phyloP scores from a whole-genome alignment of 2,797 vertebrate species.

The Anableps anableps region DNA sequence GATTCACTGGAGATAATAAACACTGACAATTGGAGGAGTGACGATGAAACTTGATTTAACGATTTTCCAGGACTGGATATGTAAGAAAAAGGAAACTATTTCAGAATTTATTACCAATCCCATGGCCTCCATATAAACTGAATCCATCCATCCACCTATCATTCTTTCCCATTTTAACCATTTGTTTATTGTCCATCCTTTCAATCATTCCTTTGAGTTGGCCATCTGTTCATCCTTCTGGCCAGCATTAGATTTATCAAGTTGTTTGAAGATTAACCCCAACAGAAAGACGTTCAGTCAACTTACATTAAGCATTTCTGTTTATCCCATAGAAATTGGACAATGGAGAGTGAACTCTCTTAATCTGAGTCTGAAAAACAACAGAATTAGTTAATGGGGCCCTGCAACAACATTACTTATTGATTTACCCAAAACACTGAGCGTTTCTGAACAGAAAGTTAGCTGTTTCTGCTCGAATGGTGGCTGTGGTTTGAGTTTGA shows the following conservation, averaged over 20 bases:
- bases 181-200: not conserved
- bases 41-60: no score
- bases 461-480: constrained; percentile 28
- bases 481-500: constrained; percentile 33
- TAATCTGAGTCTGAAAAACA: not conserved
- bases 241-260: not conserved
- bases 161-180: not conserved
- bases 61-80: no score
- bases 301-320: not conserved
- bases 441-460: constrained; percentile 27
- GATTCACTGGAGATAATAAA: constrained; percentile 52
- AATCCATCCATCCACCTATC: not conserved
- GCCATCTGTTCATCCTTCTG: not conserved
- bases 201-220: not conserved
- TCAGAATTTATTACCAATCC: not conserved
- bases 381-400: not conserved
- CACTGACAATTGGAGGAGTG: not conserved
- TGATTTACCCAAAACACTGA: constrained; percentile 23
- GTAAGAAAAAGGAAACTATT: no score
- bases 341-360: not conserved
- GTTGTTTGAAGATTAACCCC: not conserved
- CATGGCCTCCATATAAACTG: no score
- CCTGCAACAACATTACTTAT: constrained; percentile 29
- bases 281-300: not conserved
- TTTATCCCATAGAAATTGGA: not conserved